A percentile compares a stretch with the other conserved stretches of the same genome.
phyloP scores from a whole-genome alignment of 2,888 invertebrate species.

The Sabellastarte sp. region DNA sequence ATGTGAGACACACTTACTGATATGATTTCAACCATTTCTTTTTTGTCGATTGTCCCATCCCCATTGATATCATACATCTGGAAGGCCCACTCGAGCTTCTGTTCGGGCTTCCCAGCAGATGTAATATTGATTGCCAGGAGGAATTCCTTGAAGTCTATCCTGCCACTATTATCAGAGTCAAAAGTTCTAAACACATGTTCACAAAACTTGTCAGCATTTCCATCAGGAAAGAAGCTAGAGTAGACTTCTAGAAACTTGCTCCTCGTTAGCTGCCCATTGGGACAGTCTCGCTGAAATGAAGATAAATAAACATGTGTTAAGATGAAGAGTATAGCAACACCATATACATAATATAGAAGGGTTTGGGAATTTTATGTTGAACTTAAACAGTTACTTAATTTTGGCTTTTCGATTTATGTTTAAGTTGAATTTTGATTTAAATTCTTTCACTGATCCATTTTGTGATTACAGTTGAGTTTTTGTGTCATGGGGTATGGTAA shows the following conservation, averaged over 20 bases:
- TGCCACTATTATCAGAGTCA: constrained; percentile 65
- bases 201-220: constrained; percentile 96
- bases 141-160: constrained; percentile 59
- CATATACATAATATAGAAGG: no score
- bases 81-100: constrained; percentile 58
- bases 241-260: constrained; percentile 98
- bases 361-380: no score
- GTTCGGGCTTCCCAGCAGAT: constrained; percentile 54
- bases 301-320: not conserved
- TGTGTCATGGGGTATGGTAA: no score
- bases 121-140: constrained; percentile 58
- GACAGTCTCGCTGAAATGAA: constrained; percentile 88
- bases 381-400: no score
- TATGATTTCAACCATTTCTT: constrained; percentile 58
- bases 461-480: no score
- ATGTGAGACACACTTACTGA: constrained; percentile 40
- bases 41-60: constrained; percentile 55
- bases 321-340: no score
- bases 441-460: no score
- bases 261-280: constrained; percentile 90
- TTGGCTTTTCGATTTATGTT: no score
- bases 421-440: no score
- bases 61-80: constrained; percentile 58
- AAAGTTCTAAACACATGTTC: constrained; percentile 98
- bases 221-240: constrained; percentile 94